Evolutionary conservation across 2,113 vertebrate species (phyloP).

Genomic region (Gallinago paraguaiae): DNA sequence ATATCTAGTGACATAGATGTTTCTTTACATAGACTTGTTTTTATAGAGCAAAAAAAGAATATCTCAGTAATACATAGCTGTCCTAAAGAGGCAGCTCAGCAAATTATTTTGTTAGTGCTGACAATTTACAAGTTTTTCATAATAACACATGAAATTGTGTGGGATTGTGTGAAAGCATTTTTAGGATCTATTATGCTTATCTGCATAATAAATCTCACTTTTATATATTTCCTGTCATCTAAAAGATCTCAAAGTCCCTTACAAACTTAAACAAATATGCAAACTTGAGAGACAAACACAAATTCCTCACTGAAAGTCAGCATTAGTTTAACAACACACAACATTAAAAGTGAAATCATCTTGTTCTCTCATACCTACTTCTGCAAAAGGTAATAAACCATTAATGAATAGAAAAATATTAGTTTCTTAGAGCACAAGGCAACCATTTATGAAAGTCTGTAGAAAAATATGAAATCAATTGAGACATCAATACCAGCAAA

Average conservation of each 20-base stretch:
- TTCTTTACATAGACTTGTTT: not conserved
- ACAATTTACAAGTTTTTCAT: slow-evolving; percentile 20
- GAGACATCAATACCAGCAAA: not conserved
- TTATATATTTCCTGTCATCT: not conserved
- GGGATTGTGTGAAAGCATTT: slow-evolving; percentile 3
- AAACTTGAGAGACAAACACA: not conserved
- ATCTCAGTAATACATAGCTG: not conserved
- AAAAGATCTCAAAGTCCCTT: not conserved
- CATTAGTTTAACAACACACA: not conserved
- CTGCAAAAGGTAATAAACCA: not conserved
- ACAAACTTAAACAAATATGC: not conserved
- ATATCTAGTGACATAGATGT: not conserved
- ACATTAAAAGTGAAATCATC: not conserved
- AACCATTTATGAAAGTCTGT: not conserved
- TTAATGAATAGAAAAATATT: not conserved
- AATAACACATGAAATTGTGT: slow-evolving; percentile 26
- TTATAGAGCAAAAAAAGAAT: slow-evolving; percentile 16
- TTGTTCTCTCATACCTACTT: not conserved
- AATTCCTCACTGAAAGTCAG: not conserved
- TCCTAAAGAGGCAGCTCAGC: slow-evolving; percentile 33
- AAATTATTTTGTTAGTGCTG: slow-evolving; percentile 22
- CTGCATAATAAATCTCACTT: not conserved
- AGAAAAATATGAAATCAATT: slow-evolving; percentile 16
- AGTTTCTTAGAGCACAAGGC: not conserved
- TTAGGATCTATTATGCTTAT: slow-evolving; percentile 2